Base-by-base conservation (phyloP, 1,140 invertebrate species). In the Drosophila micromelanica region DNA sequence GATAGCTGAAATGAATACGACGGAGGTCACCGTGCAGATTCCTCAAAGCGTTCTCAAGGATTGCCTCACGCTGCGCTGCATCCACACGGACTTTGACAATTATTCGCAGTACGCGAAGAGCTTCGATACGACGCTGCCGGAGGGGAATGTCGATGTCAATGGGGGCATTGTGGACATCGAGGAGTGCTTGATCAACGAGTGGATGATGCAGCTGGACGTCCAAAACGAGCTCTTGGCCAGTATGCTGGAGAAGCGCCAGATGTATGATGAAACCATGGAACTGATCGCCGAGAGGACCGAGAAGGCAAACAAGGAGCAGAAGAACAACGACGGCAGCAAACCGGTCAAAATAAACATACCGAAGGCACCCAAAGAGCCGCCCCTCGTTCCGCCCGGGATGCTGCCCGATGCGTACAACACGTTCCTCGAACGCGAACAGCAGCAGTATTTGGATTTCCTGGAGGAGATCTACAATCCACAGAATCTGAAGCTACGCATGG, bases 71-170 rank as follows among this genome's bases (percentile, higher is more conserved):
- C 11, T 91, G 51, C 86, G 90, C 3, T 80, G 77, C n/a, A 40
- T 91, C 2, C 82, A 89, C 57, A 73, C 68, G 0, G 60, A 56
- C 0, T 91, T 90, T 7, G 90, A 91, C 23, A 67, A 51, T 8
- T 48, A 79, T 2, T 78, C 86, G 20, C 75, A 85, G 15, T 71
- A 82, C 8, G 90, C 90, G 0, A 91, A 91, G 13, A 85, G 80
- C 32, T 90, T 17, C 15, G 75, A 76, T n/a, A 43, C 69, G 6
- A 2, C 62, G 0, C 27, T 78, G 3, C 27, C 17, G 0, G 17
- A 72, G 0, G 8, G 42, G 4, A 12, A 23, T 0, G 73, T 55
- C 15, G 72, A 73, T 17, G 46, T 82, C 3, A 76, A 69, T 46
- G 90, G 77, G 1, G 90, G 90, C 0, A 78, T 91, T 35, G 0